Base-by-base conservation (phyloP, 2,888 invertebrate genomes). In the Anorthoa munda region DNA sequence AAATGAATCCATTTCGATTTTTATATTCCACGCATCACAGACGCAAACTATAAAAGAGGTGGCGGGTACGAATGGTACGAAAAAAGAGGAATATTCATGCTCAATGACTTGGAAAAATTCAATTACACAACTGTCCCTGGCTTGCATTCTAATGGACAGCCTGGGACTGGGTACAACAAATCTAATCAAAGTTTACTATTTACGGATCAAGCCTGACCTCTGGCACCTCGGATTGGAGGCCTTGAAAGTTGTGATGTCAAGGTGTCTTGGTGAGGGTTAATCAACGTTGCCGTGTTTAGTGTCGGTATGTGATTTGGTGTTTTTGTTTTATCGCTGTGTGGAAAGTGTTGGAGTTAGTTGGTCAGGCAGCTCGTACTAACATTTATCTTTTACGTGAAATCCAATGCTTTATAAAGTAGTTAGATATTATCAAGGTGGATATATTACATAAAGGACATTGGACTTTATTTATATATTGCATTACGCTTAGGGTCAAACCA, bases 41-140 rank as follows among this genome's bases (percentile, higher is more conserved):
- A 85, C 79, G 70, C 78, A 72, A 84, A 85, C 84, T 84, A 85
- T 81, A 84, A 86, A 83, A 84, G 78, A 84, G 82, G 83, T 82
- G 81, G 77, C 72, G 77, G 72, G 64, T 78, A 83, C 80, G 75
- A 77, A 81, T 69, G 68, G 66, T 60, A 66, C 59, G 21, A 76
- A 79, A 75, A 75, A 79, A 75, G 78, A 75, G 86, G 85, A 88
- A 88, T 88, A 85, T 77, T 81, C 73, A 77, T 80, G 89, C 81
- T 81, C 90, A 88, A 90, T 92, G 93, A 90, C 87, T 92, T 88
- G 92, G 90, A 93, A 92, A 92, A 90, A 94, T 92, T 93, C 93
- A 93, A 94, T 93, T 92, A 92, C 90, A 87, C 86, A 86, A 88
- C 84, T 90, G 90, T 91, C 92, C 89, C 82, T 84, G 77, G 82